A percentile compares a stretch with the other conserved stretches of the same genome.
Conservation (phyloP, 2,797 vertebrate species). For the Scomberomorus guttatus region DNA sequence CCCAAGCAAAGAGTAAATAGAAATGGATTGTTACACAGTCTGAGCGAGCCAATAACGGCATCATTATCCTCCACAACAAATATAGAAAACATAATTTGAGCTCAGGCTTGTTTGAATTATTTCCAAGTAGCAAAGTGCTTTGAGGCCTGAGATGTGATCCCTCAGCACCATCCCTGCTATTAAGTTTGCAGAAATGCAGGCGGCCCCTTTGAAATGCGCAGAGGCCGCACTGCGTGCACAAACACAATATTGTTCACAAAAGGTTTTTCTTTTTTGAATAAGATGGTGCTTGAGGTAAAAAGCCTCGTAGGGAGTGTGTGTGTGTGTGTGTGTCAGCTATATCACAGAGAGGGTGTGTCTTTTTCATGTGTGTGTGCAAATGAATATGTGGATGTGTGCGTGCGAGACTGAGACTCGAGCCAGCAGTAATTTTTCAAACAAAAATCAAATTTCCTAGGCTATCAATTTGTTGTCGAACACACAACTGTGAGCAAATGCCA, state of each 20-base stretch:
- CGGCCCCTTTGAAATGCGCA: conserved; percentile 30
- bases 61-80: conserved; percentile 66
- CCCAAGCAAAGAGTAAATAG: conserved; percentile 19
- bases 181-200: conserved; percentile 19
- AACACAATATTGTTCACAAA: conserved; percentile 45
- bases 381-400: not conserved
- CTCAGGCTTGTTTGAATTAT: conserved; percentile 61
- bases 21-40: conserved; percentile 44
- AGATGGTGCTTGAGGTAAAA: conserved; percentile 53
- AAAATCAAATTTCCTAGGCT: conserved; percentile 23
- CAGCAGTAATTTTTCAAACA: not conserved
- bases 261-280: conserved; percentile 30
- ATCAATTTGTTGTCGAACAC: not conserved
- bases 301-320: conserved; percentile 5
- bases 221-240: conserved; percentile 10
- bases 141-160: conserved; percentile 54
- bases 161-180: conserved; percentile 4
- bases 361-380: not conserved
- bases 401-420: not conserved
- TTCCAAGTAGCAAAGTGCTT: conserved; percentile 55
- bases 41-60: conserved; percentile 54
- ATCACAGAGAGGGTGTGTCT: too few species aligned
- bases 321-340: not conserved
- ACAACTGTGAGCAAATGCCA: conserved; percentile 3
- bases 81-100: conserved; percentile 55